These are phyloP conservation scores for Amazona guildingii DNA, from an alignment of 2,113 vertebrate species.

Conservation along the genomic window DNA sequence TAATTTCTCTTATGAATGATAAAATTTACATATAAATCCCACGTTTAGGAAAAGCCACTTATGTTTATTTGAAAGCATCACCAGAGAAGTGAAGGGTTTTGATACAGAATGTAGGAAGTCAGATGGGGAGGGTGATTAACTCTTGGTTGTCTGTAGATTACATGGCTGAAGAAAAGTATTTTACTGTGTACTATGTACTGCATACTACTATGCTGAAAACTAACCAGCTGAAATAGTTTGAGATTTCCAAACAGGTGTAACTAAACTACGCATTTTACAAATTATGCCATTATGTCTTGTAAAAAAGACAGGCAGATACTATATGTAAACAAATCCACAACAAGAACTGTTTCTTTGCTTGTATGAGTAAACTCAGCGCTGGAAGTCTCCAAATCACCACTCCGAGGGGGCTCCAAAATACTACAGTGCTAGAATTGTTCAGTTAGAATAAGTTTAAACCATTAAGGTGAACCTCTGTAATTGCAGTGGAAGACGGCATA, in stretches of 20 bases:
- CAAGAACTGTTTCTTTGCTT: fast-evolving
- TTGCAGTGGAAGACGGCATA: background rate
- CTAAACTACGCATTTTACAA: background rate
- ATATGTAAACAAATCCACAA: background rate
- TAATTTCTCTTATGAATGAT: background rate
- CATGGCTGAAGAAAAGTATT: background rate
- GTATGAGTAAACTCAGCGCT: background rate
- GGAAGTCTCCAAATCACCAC: background rate
- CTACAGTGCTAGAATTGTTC: background rate
- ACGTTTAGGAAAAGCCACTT: background rate
- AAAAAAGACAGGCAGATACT: background rate
- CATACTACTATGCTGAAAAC: background rate
- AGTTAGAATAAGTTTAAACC: background rate
- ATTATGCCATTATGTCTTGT: background rate
- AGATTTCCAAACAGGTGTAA: background rate
- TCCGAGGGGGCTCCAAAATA: background rate
- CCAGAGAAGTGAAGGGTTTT: background rate
- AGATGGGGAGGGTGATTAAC: background rate
- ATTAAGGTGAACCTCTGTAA: background rate
- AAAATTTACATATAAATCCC: background rate
- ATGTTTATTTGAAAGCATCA: background rate
- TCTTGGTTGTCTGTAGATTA: background rate
- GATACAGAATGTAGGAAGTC: background rate
- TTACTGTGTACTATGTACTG: background rate
- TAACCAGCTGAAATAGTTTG: background rate